Conservation (phyloP, 1,140 invertebrate genomes). For the Drosophila orena region DNA sequence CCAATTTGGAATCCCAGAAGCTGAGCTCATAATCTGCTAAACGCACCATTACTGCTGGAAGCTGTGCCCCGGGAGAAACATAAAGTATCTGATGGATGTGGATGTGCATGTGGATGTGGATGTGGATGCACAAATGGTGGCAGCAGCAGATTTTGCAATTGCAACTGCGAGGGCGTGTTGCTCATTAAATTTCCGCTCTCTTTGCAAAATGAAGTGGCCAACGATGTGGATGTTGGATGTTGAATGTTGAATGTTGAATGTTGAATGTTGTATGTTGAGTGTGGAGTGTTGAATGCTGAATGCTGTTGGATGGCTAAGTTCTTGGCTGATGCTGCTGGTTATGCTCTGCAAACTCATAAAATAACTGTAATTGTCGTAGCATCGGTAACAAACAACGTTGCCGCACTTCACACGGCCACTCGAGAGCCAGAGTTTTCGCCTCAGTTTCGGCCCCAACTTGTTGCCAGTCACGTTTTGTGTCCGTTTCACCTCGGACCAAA, state of each 20-base stretch:
- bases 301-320: background rate
- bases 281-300: too few relatives aligned
- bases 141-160: background rate
- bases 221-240: conserved; percentile 12
- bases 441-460: conserved; percentile 37
- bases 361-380: conserved; percentile 82
- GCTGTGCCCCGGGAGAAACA: conserved; percentile 10
- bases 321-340: conserved; percentile 42
- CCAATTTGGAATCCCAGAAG: conserved; percentile 52
- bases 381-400: conserved; percentile 50
- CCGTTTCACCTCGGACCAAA: conserved; percentile 29
- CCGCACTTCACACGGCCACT: conserved; percentile 66
- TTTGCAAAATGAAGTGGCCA: conserved; percentile 77
- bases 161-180: conserved; percentile 40
- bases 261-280: too few relatives aligned
- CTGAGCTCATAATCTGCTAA: conserved; percentile 73
- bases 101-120: too few relatives aligned
- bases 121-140: conserved; percentile 1
- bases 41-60: conserved; percentile 69
- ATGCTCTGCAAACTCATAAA: conserved; percentile 81
- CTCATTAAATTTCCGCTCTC: conserved; percentile 83
- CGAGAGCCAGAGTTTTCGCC: conserved; percentile 41
- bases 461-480: conserved; percentile 49
- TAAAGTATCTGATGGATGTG: conserved; percentile 48
- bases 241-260: background rate